Evolutionary conservation across 2,888 invertebrate species (phyloP), one percentile per base, ranked within the genome.

Genomic region (Digitonthophagus gazella): DNA sequence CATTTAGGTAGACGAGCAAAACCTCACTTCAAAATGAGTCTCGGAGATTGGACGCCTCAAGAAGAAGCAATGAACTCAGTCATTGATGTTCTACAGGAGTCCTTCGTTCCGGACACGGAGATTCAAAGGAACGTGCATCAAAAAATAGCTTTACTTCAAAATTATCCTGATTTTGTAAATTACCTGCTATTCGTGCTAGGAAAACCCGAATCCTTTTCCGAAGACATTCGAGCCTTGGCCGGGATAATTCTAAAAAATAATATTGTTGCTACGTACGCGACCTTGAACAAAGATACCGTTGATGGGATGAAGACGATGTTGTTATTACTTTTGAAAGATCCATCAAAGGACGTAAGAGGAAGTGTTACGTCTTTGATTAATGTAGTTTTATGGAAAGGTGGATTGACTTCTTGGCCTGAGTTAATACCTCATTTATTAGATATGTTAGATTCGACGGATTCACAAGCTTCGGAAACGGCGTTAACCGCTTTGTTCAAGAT

Each of bases 191-290:
- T 95, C 85, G 96, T 99, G 76, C 87, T 99, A 78, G 96, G 96
- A 71, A 95, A 97, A 86, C 86, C 96, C 73, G 91, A 91, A 78
- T 87, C 91, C 66, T 97, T 97, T 89, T 95, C 97, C 85, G 98
- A 97, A 82, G 94, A 98, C 69, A 96, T 97, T 69, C 90, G 99
- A 78, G 97, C 98, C 19, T 85, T 99, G 65, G 96, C 97, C 85
- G 98, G 98, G 73, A 87, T 99, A 73, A 95, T 99, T 78, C 86
- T 99, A 77, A 99, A 99, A 84, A 99, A 99, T 84, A 98, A 98
- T 85, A 93, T 99, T 67, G 91, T 94, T 80, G 90, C 93, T 67
- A 93, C 96, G 81, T 96, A 92, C 84, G 91, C 92, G 79, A 92
- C 90, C 79, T 92, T 98, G 82, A 89, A 95, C 74, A 89, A 91